Conservation (phyloP, 1,140 invertebrate species). For the Neomicropteryx cornuta region DNA sequence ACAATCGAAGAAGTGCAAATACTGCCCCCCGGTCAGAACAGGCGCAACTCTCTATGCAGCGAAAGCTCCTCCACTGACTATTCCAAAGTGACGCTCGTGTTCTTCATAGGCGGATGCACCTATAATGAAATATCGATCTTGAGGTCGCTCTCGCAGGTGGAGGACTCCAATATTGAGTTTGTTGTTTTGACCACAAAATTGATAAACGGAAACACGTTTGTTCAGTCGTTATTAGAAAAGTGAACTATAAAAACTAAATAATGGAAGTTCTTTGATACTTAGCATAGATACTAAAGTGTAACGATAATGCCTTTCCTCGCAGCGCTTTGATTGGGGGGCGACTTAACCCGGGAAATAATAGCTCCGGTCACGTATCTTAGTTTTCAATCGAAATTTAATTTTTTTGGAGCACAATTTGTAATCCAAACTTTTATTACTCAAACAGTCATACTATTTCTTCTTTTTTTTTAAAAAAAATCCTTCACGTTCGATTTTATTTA, state of each 20-base stretch:
- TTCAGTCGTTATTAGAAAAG: slow-evolving; percentile 61
- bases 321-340: too few relatives aligned
- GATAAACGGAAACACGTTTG: slow-evolving; percentile 80
- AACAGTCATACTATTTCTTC: too few relatives aligned
- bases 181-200: slow-evolving; percentile 88
- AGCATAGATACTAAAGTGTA: too few relatives aligned
- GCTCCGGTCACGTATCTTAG: too few relatives aligned
- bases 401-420: too few relatives aligned
- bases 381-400: too few relatives aligned
- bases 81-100: slow-evolving; percentile 76
- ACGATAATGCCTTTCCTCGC: too few relatives aligned
- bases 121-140: slow-evolving; percentile 92
- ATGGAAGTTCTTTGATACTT: background rate
- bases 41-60: slow-evolving; percentile 47
- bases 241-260: slow-evolving; percentile 5
- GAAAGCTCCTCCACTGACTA: slow-evolving; percentile 55
- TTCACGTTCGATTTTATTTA: too few relatives aligned
- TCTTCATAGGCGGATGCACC: slow-evolving; percentile 94
- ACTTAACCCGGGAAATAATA: too few relatives aligned
- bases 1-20: slow-evolving; percentile 47
- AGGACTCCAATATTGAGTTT: slow-evolving; percentile 87
- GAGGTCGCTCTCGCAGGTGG: slow-evolving; percentile 82
- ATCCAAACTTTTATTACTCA: too few relatives aligned
- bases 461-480: too few relatives aligned
- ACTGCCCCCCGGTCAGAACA: slow-evolving; percentile 34